These are phyloP conservation scores for Cetoscarus ocellatus DNA, from an alignment of 2,797 vertebrate genomes.

Conservation along the genomic window DNA sequence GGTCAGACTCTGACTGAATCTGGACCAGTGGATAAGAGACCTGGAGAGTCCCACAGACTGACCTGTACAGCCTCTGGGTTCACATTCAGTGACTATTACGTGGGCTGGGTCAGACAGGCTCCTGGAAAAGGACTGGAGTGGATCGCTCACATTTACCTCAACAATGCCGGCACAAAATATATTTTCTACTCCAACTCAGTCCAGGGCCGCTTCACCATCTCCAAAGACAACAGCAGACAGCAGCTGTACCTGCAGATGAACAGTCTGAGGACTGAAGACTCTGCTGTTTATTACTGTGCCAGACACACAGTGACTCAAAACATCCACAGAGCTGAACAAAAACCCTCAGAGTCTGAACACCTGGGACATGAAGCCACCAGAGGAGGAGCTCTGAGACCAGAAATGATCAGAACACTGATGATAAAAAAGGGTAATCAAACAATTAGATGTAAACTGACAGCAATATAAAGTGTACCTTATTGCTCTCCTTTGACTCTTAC, in stretches of 20 bases:
- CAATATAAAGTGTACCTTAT: too few species aligned
- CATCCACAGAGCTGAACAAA: too few species aligned
- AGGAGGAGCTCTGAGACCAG: too few species aligned
- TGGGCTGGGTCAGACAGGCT: conserved; percentile 35
- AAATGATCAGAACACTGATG: too few species aligned
- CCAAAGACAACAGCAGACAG: neutral
- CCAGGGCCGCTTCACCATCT: neutral
- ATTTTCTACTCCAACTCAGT: neutral
- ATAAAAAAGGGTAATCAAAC: too few species aligned
- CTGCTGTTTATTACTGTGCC: conserved; percentile 30
- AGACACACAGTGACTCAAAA: neutral
- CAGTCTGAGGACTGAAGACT: conserved; percentile 31
- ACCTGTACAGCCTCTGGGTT: conserved; percentile 41
- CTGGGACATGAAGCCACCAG: too few species aligned
- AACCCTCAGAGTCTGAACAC: too few species aligned
- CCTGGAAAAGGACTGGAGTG: conserved; percentile 21
- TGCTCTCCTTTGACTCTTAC: too few species aligned
- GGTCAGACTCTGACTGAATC: too few species aligned
- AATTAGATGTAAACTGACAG: too few species aligned
- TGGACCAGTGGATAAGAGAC: too few species aligned
- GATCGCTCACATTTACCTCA: neutral
- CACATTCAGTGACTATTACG: neutral
- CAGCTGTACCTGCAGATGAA: neutral
- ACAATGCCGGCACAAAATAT: neutral
- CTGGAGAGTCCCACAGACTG: too few species aligned